These are phyloP conservation scores for Stigmatopora nigra DNA, from an alignment of 2,113 vertebrate species.

Conservation along the genomic window DNA sequence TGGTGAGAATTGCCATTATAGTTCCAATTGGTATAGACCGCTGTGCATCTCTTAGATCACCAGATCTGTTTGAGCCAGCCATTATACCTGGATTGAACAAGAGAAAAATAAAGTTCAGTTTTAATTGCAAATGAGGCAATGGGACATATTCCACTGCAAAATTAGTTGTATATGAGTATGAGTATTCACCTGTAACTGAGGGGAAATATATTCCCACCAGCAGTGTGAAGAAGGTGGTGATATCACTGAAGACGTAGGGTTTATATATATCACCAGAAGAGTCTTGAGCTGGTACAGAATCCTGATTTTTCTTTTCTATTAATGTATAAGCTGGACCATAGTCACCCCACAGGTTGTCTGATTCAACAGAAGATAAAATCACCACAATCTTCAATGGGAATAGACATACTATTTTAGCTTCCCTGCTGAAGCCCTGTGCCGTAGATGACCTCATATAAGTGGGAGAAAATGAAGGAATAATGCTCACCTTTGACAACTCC, in stretches of 20 bases:
- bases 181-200: conserved; percentile 84
- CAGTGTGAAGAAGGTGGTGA: conserved; percentile 85
- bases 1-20: conserved; percentile 89
- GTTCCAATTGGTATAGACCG: conserved; percentile 92
- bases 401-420: no score
- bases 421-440: no score
- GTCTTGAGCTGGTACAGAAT: conserved; percentile 50
- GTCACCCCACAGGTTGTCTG: conserved; percentile 86
- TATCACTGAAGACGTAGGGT: conserved; percentile 80
- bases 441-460: no score
- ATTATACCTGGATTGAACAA: conserved; percentile 78
- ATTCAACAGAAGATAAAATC: conserved; percentile 8
- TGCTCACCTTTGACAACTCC: conserved; percentile 75
- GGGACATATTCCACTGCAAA: background rate
- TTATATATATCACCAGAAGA: conserved; percentile 4
- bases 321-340: conserved; percentile 70
- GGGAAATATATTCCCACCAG: conserved; percentile 97
- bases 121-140: background rate
- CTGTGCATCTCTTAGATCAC: conserved; percentile 89
- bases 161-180: background rate
- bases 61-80: conserved; percentile 94
- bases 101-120: background rate
- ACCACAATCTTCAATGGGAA: background rate
- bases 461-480: no score
- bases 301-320: conserved; percentile 70